Evolutionary conservation across 2,797 vertebrate species (phyloP), one percentile per base, ranked within the genome.

Genomic region (Cyclopterus lumpus): DNA sequence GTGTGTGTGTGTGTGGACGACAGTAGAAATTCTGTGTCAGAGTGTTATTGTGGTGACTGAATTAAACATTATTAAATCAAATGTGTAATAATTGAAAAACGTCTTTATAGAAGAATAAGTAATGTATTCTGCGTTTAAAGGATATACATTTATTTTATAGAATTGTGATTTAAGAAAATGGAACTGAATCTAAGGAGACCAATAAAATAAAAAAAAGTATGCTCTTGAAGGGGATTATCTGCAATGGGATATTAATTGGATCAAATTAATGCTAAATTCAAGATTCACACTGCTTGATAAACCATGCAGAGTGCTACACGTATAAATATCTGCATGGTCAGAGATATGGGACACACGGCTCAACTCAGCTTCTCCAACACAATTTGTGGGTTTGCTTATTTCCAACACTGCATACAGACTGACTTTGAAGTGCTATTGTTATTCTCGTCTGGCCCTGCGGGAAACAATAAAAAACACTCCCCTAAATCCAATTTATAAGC

Each of bases 401-500:
- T 90, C 86, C 66, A 81, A 71, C 77, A 74, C 84, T 87, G 85
- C 88, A 86, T 91, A 73, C 85, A 89, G 83, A 90, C 88, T 85
- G 85, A 91, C 91, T 91, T 89, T 91, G 88, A 93, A 90, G 92
- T 89, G 86, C 76, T 83, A 91, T 94, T 94, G 93, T 92, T 94
- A 94, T 94, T 94, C 89, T 88, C 82, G 86, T 85, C 84, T 66
- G 75, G 79, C 85, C 79, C 88, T 76, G 80, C 85, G 87, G 89
- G 85, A 91, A 92, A 92, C 91, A 92, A 94, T 89, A 93, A 92
- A 91, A 93, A 91, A 90, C 77, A 86, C 73, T 90, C 79, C 69
- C 85, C 87, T 91, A 90, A 92, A 94, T 93, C 88, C 90, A 94
- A 94, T 94, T 93, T 94, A 93, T 90, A 93, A 92, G 86, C 87